A percentile compares a stretch with the other conserved stretches of the same genome.
Conservation (phyloP, 1,140 invertebrate genomes). For the Papilio xuthus region DNA sequence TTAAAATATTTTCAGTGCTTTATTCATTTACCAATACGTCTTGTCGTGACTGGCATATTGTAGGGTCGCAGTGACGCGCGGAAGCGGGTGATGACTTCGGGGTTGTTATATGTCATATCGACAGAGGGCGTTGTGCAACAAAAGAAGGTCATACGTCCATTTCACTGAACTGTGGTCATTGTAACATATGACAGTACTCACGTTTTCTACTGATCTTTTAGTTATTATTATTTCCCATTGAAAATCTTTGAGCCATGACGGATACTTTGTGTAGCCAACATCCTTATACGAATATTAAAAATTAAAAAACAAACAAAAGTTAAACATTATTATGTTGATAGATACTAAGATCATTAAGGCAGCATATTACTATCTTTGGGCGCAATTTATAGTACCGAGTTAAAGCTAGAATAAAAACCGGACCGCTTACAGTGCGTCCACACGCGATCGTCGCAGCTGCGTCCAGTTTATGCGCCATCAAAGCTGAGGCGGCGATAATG, state of each 20-base stretch:
- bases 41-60: conserved; percentile 38
- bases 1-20: conserved; percentile 40
- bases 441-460: conserved; percentile 41
- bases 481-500: conserved; percentile 49
- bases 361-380: no score
- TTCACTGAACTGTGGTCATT: background rate
- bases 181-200: background rate
- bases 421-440: background rate
- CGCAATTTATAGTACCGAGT: no score
- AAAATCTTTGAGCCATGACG: no score
- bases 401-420: background rate
- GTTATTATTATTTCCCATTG: background rate
- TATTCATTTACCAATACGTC: conserved; percentile 40
- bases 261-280: no score
- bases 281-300: no score
- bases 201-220: background rate
- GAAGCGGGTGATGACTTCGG: background rate
- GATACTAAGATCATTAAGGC: no score
- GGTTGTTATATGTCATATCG: conserved; percentile 6
- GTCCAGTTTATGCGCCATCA: conserved; percentile 50
- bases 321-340: no score
- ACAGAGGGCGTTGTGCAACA: conserved; percentile 8
- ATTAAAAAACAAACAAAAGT: no score
- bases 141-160: background rate
- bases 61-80: conserved; percentile 21